Evolutionary conservation across 2,113 vertebrate genomes (phyloP).

Genomic region (Glaucidium brasilianum): DNA sequence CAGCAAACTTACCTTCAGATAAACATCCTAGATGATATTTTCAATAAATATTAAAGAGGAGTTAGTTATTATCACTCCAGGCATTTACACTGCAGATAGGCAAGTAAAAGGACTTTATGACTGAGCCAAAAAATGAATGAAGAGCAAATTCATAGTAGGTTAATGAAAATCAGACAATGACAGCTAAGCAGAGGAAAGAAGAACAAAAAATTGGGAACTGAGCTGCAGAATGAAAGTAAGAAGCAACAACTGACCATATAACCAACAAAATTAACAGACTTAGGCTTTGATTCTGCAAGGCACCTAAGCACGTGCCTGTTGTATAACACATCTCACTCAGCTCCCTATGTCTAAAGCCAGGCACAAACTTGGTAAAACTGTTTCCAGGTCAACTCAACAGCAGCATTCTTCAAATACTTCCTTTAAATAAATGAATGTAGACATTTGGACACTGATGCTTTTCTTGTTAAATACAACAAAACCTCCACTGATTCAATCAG

Average conservation of each 20-base stretch:
- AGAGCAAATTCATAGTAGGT: not conserved
- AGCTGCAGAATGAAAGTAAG: not conserved
- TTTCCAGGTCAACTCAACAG: not conserved
- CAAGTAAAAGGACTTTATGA: not conserved
- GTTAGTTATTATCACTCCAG: not conserved
- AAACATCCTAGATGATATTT: not conserved
- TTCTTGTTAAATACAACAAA: not conserved
- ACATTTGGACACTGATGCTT: not conserved
- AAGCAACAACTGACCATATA: not conserved
- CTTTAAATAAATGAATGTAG: not conserved
- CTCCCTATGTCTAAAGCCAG: not conserved
- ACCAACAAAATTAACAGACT: not conserved
- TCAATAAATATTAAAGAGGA: not conserved
- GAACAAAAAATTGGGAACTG: not conserved
- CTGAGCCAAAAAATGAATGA: not conserved
- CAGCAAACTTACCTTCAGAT: not conserved
- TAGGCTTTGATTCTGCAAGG: not conserved
- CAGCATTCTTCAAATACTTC: not conserved
- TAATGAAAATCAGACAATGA: not conserved
- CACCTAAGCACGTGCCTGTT: not conserved
- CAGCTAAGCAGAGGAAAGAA: not conserved
- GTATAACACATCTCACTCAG: not conserved
- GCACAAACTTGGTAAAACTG: not conserved
- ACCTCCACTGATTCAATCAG: not conserved
- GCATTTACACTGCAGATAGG: not conserved